Percentiles rank a stretch among this genome's conserved stretches.
Conservation (phyloP, 2,888 invertebrate species). For the Chesias legatella region DNA sequence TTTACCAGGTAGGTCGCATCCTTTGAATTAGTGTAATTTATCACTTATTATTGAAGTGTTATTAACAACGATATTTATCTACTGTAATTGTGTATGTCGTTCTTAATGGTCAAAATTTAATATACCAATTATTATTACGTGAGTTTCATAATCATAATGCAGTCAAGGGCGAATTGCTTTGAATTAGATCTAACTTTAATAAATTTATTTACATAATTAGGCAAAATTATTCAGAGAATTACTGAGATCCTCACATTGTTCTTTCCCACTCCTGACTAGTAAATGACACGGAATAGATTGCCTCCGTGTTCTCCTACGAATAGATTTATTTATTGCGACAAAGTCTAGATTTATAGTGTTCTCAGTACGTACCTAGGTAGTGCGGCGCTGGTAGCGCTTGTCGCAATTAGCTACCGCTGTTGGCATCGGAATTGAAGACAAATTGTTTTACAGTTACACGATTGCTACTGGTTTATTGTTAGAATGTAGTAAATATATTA, state of each 20-base stretch:
- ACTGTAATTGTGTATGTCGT: conserved; percentile 24
- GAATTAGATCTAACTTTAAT: no score
- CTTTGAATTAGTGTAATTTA: conserved; percentile 38
- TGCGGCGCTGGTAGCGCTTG: conserved; percentile 11
- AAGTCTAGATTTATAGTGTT: conserved; percentile 11
- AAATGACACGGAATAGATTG: conserved; percentile 14
- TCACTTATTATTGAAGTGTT: conserved; percentile 26
- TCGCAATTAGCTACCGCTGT: conserved; percentile 18
- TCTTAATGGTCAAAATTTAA: conserved; percentile 7
- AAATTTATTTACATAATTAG: no score
- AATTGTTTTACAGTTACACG: conserved; percentile 3
- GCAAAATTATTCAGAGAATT: no score
- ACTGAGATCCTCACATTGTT: conserved; percentile 4
- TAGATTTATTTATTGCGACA: conserved; percentile 14
- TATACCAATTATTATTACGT: background rate
- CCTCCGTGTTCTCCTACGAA: conserved; percentile 19
- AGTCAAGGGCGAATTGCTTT: background rate
- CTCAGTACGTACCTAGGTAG: background rate
- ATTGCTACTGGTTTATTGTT: background rate
- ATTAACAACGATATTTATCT: conserved; percentile 23
- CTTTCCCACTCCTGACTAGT: conserved; percentile 4
- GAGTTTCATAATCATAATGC: background rate
- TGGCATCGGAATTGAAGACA: conserved; percentile 17
- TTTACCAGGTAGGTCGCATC: conserved; percentile 53
- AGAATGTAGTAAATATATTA: no score